These are phyloP conservation scores for Lapara coniferarum DNA, from an alignment of 2,888 invertebrate genomes.

Conservation along the genomic window DNA sequence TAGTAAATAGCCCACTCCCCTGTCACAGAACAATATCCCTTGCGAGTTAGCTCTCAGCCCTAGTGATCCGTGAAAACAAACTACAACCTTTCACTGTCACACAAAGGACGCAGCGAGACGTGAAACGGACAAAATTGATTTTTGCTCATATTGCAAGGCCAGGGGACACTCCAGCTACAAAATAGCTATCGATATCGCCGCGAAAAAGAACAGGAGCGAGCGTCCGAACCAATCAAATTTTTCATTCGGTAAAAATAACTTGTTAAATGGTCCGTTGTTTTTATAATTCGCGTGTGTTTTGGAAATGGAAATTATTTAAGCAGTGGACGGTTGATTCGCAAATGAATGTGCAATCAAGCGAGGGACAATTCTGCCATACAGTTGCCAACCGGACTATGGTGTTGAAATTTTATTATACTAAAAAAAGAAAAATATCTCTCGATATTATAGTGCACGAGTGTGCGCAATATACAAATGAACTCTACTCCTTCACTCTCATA, in stretches of 20 bases:
- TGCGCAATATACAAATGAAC: too few species aligned
- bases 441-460: too few species aligned
- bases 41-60: conserved; percentile 49
- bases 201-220: conserved; percentile 21
- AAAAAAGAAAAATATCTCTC: too few species aligned
- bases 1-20: conserved; percentile 51
- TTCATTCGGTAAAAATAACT: conserved; percentile 8
- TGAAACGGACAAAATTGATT: conserved; percentile 74
- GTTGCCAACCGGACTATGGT: conserved; percentile 1
- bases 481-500: too few species aligned
- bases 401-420: not conserved
- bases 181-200: conserved; percentile 38
- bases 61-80: conserved; percentile 76
- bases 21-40: conserved; percentile 65
- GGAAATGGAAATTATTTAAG: conserved; percentile 49
- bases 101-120: conserved; percentile 74
- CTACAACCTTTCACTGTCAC: conserved; percentile 76
- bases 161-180: conserved; percentile 37
- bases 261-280: conserved; percentile 27
- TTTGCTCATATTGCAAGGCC: conserved; percentile 61
- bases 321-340: conserved; percentile 57
- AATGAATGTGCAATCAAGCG: conserved; percentile 65
- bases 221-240: conserved; percentile 3
- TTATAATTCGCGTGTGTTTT: conserved; percentile 43
- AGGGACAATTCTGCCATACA: conserved; percentile 54